phyloP scores from a whole-genome alignment of 2,797 vertebrate genomes.

The Pachyuromys duprasi region DNA sequence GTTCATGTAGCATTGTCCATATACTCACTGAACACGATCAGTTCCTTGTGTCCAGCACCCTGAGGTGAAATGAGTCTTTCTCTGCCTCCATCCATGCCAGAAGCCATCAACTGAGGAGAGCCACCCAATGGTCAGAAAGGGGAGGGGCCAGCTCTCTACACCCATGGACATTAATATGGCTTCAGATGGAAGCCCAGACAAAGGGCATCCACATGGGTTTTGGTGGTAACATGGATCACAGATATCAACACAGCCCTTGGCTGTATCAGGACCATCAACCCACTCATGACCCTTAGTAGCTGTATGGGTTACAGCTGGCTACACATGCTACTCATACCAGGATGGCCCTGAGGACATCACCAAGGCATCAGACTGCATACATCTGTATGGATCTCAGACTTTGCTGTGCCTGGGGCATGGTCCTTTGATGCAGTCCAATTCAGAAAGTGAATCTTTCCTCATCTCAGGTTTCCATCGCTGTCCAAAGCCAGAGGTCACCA shows the following conservation, averaged over 20 bases:
- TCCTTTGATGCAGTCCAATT: background rate
- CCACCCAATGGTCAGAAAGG: too few relatives aligned
- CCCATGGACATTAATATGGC: background rate
- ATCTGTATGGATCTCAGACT: background rate
- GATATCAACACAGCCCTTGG: background rate
- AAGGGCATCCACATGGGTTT: background rate
- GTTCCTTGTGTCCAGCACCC: background rate
- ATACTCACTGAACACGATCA: background rate
- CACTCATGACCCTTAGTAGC: background rate
- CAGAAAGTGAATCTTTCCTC: background rate
- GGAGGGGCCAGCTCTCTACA: too few relatives aligned
- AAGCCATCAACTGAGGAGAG: background rate
- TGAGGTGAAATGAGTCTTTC: background rate
- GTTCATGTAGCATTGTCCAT: background rate
- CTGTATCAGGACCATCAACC: background rate
- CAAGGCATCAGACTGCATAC: background rate
- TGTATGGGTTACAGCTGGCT: background rate
- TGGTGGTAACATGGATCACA: background rate
- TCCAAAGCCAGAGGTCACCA: background rate
- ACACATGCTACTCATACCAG: background rate
- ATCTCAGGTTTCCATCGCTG: background rate
- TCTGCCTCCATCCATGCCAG: background rate
- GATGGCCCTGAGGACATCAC: background rate
- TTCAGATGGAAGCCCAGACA: background rate
- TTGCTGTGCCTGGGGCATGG: background rate